phyloP scores from a whole-genome alignment of 2,797 vertebrate genomes.

The Scleropages formosus region DNA sequence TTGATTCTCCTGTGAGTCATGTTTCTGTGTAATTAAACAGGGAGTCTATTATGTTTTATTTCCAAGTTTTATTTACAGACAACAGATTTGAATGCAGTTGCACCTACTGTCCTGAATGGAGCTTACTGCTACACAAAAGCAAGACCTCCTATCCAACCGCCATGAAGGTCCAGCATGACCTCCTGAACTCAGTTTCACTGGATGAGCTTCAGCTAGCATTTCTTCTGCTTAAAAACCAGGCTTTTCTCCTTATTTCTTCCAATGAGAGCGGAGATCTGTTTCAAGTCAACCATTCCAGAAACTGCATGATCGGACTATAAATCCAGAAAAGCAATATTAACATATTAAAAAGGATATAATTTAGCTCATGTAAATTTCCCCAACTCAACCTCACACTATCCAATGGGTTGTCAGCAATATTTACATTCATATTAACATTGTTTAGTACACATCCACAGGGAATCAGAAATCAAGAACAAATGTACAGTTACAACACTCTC shows the following conservation, averaged over 20 bases:
- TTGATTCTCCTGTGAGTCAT: not conserved
- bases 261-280: not conserved
- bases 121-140: not conserved
- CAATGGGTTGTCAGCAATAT: constrained; percentile 10
- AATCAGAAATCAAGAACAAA: constrained; percentile 23
- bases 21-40: constrained; percentile 22
- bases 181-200: not conserved
- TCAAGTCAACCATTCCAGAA: not conserved
- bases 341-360: constrained; percentile 20
- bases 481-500: constrained; percentile 22
- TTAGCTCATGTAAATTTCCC: not conserved
- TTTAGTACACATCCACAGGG: constrained; percentile 25
- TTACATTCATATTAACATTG: constrained; percentile 30
- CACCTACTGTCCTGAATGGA: constrained; percentile 9
- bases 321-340: constrained; percentile 7
- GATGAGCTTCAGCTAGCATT: not conserved
- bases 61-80: constrained; percentile 29
- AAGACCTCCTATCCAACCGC: not conserved
- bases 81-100: constrained; percentile 25
- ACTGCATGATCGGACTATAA: not conserved
- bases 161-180: not conserved
- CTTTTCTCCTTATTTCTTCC: not conserved
- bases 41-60: constrained; percentile 10
- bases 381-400: not conserved
- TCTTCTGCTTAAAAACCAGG: not conserved